Evolutionary conservation across 2,888 invertebrate genomes (phyloP).

Genomic region (Linyphia triangularis): DNA sequence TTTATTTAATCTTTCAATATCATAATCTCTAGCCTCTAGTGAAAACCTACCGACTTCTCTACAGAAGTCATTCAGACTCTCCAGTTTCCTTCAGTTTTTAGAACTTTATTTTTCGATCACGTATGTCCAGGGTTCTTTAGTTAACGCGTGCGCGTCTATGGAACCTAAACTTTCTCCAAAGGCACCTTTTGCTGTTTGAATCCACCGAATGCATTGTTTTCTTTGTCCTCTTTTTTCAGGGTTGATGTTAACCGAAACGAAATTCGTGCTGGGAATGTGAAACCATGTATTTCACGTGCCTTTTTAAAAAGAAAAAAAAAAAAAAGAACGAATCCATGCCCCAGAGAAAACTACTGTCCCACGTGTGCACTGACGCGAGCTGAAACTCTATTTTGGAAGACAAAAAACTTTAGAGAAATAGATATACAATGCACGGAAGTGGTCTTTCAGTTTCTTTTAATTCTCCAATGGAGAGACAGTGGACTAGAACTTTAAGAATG

Average conservation of each 20-base stretch:
- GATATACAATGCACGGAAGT: not conserved
- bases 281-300: conserved; percentile 1
- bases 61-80: conserved; percentile 1
- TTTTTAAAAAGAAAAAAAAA: not conserved
- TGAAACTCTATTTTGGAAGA: conserved; percentile 1
- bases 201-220: conserved; percentile 43
- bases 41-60: conserved; percentile 12
- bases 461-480: not conserved
- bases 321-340: too few species aligned
- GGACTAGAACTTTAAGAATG: not conserved
- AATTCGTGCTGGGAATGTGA: conserved; percentile 43
- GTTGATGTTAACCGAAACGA: conserved; percentile 48
- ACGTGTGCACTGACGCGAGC: not conserved
- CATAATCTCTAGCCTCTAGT: not conserved
- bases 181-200: conserved; percentile 13
- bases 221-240: conserved; percentile 34
- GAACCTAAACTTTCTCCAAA: conserved; percentile 22
- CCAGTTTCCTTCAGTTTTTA: not conserved
- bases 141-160: conserved; percentile 35
- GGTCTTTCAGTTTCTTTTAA: not conserved
- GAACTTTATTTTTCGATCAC: conserved; percentile 40
- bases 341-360: not conserved
- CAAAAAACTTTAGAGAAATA: not conserved
- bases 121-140: conserved; percentile 35
- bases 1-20: conserved; percentile 10